Conservation (phyloP, 2,888 invertebrate genomes). For the Leucozona laternaria region DNA sequence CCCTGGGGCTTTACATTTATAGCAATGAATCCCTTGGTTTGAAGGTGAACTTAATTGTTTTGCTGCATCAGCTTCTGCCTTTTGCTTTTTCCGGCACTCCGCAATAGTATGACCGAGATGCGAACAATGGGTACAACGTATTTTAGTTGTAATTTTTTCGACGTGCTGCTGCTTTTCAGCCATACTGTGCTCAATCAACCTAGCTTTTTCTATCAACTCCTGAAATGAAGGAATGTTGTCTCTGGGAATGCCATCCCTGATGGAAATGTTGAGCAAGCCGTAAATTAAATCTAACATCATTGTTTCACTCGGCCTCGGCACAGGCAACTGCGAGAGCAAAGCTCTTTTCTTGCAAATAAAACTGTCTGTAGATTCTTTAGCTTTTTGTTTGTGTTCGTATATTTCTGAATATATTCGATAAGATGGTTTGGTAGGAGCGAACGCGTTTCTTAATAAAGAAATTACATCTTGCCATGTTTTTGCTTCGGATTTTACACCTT, state of each 20-base stretch:
- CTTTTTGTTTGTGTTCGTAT: constrained; percentile 16
- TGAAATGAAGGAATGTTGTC: too few species aligned
- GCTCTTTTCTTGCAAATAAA: too few species aligned
- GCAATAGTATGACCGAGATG: not conserved
- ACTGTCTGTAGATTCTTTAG: too few species aligned
- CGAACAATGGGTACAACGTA: not conserved
- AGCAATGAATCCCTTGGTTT: constrained; percentile 3
- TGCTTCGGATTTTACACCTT: not conserved
- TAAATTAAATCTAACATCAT: too few species aligned
- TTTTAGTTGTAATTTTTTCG: too few species aligned
- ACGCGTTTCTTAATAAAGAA: not conserved
- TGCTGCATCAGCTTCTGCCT: constrained; percentile 2
- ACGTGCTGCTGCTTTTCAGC: too few species aligned
- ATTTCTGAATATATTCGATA: not conserved
- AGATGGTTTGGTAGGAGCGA: not conserved
- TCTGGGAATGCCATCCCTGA: too few species aligned
- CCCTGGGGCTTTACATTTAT: constrained; percentile 10
- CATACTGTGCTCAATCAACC: too few species aligned
- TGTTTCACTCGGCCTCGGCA: too few species aligned
- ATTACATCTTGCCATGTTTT: not conserved
- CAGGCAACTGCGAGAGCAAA: too few species aligned
- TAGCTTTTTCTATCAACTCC: too few species aligned
- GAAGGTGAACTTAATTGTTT: constrained; percentile 4
- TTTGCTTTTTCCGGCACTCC: constrained; percentile 4
- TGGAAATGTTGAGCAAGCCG: too few species aligned